Base-by-base conservation (phyloP, 2,797 vertebrate genomes). In the Lagocephalus sceleratus region DNA sequence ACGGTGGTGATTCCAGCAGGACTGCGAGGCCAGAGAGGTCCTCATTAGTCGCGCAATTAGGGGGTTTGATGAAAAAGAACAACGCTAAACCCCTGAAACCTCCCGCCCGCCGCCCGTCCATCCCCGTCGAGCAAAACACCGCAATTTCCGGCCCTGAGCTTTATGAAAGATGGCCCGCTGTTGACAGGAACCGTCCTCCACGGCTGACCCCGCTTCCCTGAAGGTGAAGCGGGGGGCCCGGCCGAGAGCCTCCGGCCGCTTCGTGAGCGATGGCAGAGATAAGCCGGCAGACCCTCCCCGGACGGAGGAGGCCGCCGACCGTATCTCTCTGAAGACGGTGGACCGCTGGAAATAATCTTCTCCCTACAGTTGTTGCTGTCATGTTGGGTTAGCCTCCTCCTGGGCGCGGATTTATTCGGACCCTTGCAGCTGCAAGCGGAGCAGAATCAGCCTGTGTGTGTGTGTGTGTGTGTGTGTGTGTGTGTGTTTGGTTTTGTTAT, bases 181-280 rank as follows among this genome's bases (percentile, higher is more conserved):
- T 73, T 58, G 54, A 63, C 62, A 64, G 49, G 35, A 59, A 69
- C 62, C 23, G 20, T 43, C 55, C 62, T 77, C 57, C 54, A 51
- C 60, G 66, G 66, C 58, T 43, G 49, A 51, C 43, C 47, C 52
- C 17, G 17, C 38, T 55, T 47, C 52, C 20, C 54, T 60, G 58
- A 68, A 51, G 55, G 19, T 51, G 46, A 69, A 62, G 51, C 65
- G 60, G 55, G 55, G 5, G 20, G 32, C 49, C 44, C 1, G 54
- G 43, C 55, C 54, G 10, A 6, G 41, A 73, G 73, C 71, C 40
- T 44, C 64, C 47, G 67, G 67, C 56, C 71, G 65, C 73, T 77
- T 82, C 84, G 83, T 87, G 81, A 86, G 75, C 38, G 77, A 88
- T 88, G 54, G 53, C 49, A 43, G 47, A 70, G 83, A 87, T 85